Conservation (phyloP, 2,113 vertebrate genomes). For the Hippocampus mohnikei region DNA sequence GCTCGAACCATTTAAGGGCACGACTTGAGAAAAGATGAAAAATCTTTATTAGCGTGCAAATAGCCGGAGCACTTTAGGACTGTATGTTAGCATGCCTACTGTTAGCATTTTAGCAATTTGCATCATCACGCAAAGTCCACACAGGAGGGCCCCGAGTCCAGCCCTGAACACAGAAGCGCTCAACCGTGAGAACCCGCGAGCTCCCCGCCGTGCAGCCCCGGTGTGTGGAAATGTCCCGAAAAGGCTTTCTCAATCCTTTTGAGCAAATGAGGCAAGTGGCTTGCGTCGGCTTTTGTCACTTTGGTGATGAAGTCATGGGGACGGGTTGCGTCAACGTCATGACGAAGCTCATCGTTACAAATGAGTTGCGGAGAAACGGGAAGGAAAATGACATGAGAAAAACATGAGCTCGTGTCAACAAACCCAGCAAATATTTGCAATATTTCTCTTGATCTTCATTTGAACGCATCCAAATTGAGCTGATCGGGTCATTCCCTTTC, state of each 20-base stretch:
- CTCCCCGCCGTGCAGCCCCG: background rate
- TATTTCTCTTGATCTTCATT: conserved; percentile 19
- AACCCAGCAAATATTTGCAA: background rate
- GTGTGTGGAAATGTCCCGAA: background rate
- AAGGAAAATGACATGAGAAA: background rate
- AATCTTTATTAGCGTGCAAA: background rate
- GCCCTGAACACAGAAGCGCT: background rate
- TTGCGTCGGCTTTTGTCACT: conserved; percentile 16
- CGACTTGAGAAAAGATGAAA: background rate
- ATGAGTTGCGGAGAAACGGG: background rate
- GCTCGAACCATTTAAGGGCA: conserved; percentile 23
- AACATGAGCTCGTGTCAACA: background rate
- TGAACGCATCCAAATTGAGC: conserved; percentile 7
- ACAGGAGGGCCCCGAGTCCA: background rate
- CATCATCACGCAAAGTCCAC: no score
- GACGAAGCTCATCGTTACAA: conserved; percentile 33
- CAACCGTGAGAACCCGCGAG: background rate
- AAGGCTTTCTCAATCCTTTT: background rate
- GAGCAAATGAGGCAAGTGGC: conserved; percentile 7
- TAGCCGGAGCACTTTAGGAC: background rate
- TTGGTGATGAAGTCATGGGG: background rate
- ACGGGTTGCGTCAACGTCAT: conserved; percentile 31
- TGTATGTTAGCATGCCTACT: no score
- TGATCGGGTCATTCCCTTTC: conserved; percentile 34
- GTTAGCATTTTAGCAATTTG: no score